A percentile compares a stretch with the other conserved stretches of the same genome.
Conservation (phyloP, 2,888 invertebrate genomes). For the Psylliodes chrysocephalus region DNA sequence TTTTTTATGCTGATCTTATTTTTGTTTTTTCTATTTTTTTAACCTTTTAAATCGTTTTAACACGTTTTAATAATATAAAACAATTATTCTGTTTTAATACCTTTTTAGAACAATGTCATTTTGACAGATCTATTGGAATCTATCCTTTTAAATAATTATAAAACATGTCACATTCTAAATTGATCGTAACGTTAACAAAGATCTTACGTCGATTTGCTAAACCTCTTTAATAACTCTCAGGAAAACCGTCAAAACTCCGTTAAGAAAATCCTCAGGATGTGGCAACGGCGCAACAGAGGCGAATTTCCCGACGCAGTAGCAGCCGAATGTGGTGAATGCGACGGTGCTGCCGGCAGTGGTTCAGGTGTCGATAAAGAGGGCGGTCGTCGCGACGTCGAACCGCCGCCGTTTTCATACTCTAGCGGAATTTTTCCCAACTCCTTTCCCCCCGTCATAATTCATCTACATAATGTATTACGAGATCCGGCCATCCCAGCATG, state of each 20-base stretch:
- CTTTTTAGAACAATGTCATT: no score
- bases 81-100: no score
- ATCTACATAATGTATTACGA: conserved; percentile 30
- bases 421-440: conserved; percentile 23
- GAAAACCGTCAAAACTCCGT: background rate
- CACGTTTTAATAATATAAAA: no score
- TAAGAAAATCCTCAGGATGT: background rate
- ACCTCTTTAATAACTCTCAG: no score
- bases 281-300: conserved; percentile 22
- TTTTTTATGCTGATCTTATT: no score
- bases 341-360: conserved; percentile 45
- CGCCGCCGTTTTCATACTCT: conserved; percentile 22
- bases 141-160: no score
- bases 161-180: no score
- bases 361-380: conserved; percentile 44
- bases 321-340: conserved; percentile 31
- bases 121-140: no score
- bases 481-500: conserved; percentile 13
- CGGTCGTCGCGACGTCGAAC: conserved; percentile 35
- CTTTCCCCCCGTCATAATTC: conserved; percentile 20
- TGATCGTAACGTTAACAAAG: no score
- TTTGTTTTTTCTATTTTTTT: no score
- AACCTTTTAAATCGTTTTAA: no score
- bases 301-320: conserved; percentile 28
- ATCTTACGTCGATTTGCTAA: no score